Conservation (phyloP, 2,888 invertebrate genomes). For the Chesias legatella region DNA sequence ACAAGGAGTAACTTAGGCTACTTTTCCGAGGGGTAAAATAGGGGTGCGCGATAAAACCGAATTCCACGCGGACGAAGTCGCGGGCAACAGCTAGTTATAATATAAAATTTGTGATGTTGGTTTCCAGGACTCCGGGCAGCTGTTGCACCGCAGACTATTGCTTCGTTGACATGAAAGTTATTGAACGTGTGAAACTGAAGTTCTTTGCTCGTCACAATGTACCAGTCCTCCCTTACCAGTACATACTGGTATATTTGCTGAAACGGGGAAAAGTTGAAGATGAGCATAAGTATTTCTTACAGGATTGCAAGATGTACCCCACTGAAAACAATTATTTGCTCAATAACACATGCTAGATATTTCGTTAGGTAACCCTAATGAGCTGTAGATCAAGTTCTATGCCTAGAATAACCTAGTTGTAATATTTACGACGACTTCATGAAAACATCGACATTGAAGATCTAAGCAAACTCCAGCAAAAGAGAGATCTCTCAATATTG, state of each 20-base stretch:
- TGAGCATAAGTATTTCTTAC: slow-evolving; percentile 66
- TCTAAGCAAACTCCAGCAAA: too few relatives aligned
- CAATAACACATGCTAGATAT: slow-evolving; percentile 59
- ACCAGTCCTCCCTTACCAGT: slow-evolving; percentile 72
- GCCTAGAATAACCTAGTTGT: too few relatives aligned
- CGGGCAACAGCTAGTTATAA: too few relatives aligned
- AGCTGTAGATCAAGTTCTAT: neutral
- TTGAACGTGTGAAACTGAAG: slow-evolving; percentile 65
- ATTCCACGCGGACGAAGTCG: too few relatives aligned
- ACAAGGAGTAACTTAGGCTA: too few relatives aligned
- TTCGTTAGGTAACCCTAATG: neutral
- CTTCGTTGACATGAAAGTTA: slow-evolving; percentile 74
- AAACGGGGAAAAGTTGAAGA: slow-evolving; percentile 65
- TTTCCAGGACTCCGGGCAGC: slow-evolving; percentile 67
- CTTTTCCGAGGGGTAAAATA: too few relatives aligned
- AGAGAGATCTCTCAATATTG: too few relatives aligned
- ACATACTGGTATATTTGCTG: slow-evolving; percentile 64
- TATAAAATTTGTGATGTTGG: too few relatives aligned
- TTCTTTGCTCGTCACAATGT: slow-evolving; percentile 73
- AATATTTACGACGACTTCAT: too few relatives aligned
- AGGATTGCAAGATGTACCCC: slow-evolving; percentile 60
- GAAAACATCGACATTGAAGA: too few relatives aligned
- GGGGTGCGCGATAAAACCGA: too few relatives aligned
- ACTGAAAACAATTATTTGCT: slow-evolving; percentile 59
- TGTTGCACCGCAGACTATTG: slow-evolving; percentile 73